Base-by-base conservation (phyloP, 2,888 invertebrate genomes). In the Drosophila aldrichi region DNA sequence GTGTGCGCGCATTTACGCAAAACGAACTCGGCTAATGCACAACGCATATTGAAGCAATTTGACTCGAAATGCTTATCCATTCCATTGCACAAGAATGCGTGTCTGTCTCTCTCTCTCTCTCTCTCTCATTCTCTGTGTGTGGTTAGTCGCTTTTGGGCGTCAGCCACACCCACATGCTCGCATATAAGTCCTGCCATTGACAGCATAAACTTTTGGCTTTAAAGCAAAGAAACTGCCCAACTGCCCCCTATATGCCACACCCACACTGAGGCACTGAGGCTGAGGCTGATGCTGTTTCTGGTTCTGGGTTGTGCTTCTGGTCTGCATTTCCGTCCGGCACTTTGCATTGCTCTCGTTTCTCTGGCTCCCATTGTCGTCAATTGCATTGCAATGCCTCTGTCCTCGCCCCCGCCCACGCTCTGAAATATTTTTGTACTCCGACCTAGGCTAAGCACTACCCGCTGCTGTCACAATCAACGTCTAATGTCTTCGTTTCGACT, bases 31-130 rank as follows among this genome's bases (percentile, higher is more conserved):
- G 81, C 88, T 85, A 86, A 85, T 88, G 88, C 83, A 79, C 66
- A 75, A 77, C 82, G 83, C 83, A 88, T 85, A 88, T 86, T 85
- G 88, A 77, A 85, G 82, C 85, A 78, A 85, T 85, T 88, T 74
- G 56, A 71, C 59, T 68, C 74, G 78, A 72, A 83, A 86, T 83
- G 86, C 81, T 79, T 83, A 83, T 82, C 81, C 83, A 67, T 81
- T 69, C 69, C 70, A 76, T 61, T 74, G 77, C 83, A 78, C 77
- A 78, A 56, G 69, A 69, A 67, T 70, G 79, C 66, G 66, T 63
- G 51, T 40, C 29, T 57, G 48, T 67, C 56, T 44, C n/a, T 5
- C 55, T 12, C 54, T 14, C 54, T 41, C 41, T 46, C 22, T 49
- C 29, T 51, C 14, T 16, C 16, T 32, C 29, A 14, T 18, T 59